Percentiles rank a stretch among this genome's conserved stretches.
Evolutionary conservation across 2,888 invertebrate species (phyloP).

Genomic region (Phaonia tiefii): DNA sequence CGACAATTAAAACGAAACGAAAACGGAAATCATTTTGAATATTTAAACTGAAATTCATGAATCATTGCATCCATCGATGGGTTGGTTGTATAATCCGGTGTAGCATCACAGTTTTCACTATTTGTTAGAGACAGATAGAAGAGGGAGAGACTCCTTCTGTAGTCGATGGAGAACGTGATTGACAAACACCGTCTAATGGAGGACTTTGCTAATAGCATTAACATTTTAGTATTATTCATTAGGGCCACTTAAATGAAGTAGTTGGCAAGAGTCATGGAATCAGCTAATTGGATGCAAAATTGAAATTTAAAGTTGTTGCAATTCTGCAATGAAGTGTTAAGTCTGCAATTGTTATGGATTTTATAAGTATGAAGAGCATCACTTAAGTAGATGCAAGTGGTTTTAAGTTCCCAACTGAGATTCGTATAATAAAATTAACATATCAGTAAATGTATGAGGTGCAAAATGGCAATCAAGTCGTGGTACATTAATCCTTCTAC

Average conservation of each 20-base stretch:
- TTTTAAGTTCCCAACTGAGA: no score
- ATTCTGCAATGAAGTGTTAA: no score
- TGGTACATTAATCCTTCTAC: no score
- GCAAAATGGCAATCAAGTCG: no score
- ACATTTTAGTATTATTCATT: conserved; percentile 4
- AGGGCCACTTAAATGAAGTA: neutral
- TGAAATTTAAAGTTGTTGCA: no score
- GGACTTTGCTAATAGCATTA: neutral
- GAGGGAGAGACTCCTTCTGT: neutral
- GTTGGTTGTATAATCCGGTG: neutral
- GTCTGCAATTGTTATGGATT: no score
- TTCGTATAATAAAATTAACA: no score
- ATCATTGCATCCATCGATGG: neutral
- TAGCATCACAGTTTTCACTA: neutral
- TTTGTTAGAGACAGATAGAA: no score
- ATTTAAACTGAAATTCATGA: conserved; percentile 20
- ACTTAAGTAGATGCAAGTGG: no score
- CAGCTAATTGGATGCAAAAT: neutral
- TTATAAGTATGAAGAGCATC: no score
- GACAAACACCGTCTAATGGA: neutral
- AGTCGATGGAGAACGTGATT: neutral
- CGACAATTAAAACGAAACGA: neutral
- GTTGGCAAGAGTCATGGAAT: conserved; percentile 10
- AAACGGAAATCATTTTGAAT: conserved; percentile 19
- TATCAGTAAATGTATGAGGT: no score